phyloP scores from a whole-genome alignment of 2,888 invertebrate genomes.

The Prostheceraeus crozeri region DNA sequence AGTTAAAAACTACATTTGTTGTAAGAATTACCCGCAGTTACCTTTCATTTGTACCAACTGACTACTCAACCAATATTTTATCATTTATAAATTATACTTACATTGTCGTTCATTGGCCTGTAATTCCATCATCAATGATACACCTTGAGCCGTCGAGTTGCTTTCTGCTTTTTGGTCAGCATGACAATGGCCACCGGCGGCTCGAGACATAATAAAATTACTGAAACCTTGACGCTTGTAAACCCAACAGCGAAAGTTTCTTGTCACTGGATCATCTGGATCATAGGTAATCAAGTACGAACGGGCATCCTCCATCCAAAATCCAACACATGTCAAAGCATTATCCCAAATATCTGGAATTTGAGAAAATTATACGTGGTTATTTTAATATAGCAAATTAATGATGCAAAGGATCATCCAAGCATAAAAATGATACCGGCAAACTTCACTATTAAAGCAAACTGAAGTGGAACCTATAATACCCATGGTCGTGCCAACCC shows the following conservation, averaged over 20 bases:
- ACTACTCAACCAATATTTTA: too few species aligned
- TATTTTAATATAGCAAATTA: neutral
- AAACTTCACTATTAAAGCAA: too few species aligned
- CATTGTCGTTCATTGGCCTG: slow-evolving; percentile 77
- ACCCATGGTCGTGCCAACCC: too few species aligned
- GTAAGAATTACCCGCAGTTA: too few species aligned
- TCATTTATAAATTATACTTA: too few species aligned
- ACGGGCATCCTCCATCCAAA: slow-evolving; percentile 92
- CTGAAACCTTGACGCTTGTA: slow-evolving; percentile 30
- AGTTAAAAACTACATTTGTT: too few species aligned
- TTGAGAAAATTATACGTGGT: neutral
- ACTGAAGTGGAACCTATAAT: too few species aligned
- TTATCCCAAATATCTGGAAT: slow-evolving; percentile 70
- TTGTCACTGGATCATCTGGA: slow-evolving; percentile 76
- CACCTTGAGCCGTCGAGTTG: slow-evolving; percentile 78
- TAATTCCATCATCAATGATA: slow-evolving; percentile 75
- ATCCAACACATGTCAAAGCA: slow-evolving; percentile 90
- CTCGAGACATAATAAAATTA: slow-evolving; percentile 65
- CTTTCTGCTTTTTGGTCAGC: slow-evolving; percentile 80
- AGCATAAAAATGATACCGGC: neutral
- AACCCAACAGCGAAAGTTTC: slow-evolving; percentile 37
- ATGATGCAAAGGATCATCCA: neutral
- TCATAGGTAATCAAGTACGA: slow-evolving; percentile 92
- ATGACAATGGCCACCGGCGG: slow-evolving; percentile 82
- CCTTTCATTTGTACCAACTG: too few species aligned